Percentiles rank a stretch among this genome's conserved stretches.
Evolutionary conservation across 2,113 vertebrate species (phyloP).

Genomic region (Girardinichthys multiradiatus): DNA sequence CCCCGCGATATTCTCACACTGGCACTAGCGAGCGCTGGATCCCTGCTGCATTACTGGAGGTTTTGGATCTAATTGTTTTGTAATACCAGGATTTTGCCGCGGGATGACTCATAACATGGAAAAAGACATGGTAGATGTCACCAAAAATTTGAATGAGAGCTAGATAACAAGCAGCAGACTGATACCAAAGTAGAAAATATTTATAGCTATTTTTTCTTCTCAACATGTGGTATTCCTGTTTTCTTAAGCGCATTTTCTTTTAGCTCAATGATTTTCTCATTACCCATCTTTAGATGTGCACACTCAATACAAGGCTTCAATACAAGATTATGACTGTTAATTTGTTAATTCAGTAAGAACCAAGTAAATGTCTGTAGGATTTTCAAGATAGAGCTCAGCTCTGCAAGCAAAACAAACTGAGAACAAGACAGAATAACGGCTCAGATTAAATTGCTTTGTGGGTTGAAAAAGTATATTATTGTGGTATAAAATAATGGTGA

Average conservation of each 20-base stretch:
- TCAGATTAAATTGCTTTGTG: slow-evolving; percentile 2
- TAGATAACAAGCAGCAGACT: slow-evolving; percentile 43
- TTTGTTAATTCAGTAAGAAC: slow-evolving; percentile 12
- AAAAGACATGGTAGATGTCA: slow-evolving; percentile 44
- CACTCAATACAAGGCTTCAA: background rate
- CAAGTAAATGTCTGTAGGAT: slow-evolving; percentile 10
- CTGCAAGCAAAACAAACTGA: slow-evolving; percentile 36
- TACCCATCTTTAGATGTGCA: background rate
- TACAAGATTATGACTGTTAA: slow-evolving; percentile 8
- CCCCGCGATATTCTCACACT: slow-evolving; percentile 49
- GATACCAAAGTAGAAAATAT: slow-evolving; percentile 31
- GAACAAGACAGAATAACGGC: background rate
- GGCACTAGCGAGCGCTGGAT: slow-evolving; percentile 54
- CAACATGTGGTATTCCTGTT: background rate
- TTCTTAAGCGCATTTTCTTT: background rate
- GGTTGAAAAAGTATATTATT: slow-evolving; percentile 25
- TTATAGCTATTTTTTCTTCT: background rate
- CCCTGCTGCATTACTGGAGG: slow-evolving; percentile 65
- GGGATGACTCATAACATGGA: slow-evolving; percentile 72
- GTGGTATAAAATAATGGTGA: background rate
- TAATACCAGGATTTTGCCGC: slow-evolving; percentile 70
- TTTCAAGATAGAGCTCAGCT: slow-evolving; percentile 11
- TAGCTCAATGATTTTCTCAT: background rate
- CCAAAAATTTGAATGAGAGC: slow-evolving; percentile 51
- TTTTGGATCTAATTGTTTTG: slow-evolving; percentile 76